A percentile compares a stretch with the other conserved stretches of the same genome.
These are phyloP conservation scores for Mormoops blainvillei DNA, from an alignment of 2,113 vertebrate genomes.

Conservation along the genomic window DNA sequence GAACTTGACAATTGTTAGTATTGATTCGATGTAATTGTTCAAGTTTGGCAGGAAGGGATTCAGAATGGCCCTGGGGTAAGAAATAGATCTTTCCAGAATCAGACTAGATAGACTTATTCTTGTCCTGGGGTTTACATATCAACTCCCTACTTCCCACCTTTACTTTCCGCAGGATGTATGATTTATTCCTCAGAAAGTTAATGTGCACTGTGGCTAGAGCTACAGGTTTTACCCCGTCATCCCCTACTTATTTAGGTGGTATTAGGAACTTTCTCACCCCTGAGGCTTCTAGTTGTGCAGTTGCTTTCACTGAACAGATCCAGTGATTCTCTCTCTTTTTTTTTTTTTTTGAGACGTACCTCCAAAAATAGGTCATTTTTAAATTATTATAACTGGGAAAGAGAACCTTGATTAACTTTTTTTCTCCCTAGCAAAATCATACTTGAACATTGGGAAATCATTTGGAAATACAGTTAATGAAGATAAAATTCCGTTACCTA, in stretches of 20 bases:
- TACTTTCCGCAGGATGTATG: background rate
- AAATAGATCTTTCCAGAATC: background rate
- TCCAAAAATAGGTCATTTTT: background rate
- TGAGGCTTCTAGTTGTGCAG: background rate
- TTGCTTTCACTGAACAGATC: background rate
- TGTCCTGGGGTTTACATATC: background rate
- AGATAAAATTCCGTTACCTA: conserved; percentile 21
- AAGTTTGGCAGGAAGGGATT: background rate
- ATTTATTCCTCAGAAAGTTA: background rate
- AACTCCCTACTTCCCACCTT: background rate
- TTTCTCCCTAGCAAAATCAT: background rate
- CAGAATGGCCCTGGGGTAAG: background rate
- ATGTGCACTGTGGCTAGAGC: background rate
- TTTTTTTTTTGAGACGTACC: background rate
- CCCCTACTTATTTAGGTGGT: background rate
- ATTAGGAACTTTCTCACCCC: background rate
- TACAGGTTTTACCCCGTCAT: background rate
- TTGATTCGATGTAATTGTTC: background rate
- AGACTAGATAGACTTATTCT: background rate
- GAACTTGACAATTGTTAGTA: background rate
- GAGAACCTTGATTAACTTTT: background rate
- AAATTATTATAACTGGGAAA: background rate
- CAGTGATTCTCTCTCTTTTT: background rate
- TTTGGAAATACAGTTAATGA: background rate
- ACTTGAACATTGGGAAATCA: background rate